These are phyloP conservation scores for Mola mola DNA, from an alignment of 2,113 vertebrate genomes.

Conservation along the genomic window DNA sequence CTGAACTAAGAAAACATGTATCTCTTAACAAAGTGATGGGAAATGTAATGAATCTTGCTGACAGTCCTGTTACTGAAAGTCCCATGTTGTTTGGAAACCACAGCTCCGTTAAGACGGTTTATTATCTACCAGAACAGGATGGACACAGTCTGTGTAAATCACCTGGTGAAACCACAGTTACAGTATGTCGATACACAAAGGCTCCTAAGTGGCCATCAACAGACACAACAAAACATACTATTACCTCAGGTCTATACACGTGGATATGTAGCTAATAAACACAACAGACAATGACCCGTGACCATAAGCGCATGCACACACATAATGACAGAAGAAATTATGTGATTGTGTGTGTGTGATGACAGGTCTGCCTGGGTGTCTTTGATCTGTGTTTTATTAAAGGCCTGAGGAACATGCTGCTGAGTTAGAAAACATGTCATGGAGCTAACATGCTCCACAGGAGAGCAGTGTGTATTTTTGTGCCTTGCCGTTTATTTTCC, in stretches of 20 bases:
- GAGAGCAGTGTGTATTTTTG: constrained; percentile 41
- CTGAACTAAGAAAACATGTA: constrained; percentile 4
- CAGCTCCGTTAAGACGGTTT: constrained; percentile 9
- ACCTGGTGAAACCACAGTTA: constrained; percentile 12
- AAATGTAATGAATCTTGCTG: constrained; percentile 26
- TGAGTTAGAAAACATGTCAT: constrained; percentile 74
- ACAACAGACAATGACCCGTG: constrained; percentile 35
- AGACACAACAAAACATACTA: constrained; percentile 29
- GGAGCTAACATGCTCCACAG: constrained; percentile 62
- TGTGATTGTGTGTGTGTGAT: constrained; percentile 55
- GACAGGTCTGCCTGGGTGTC: constrained; percentile 56
- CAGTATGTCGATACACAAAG: constrained; percentile 25
- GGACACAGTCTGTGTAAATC: constrained; percentile 19
- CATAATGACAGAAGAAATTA: constrained; percentile 35
- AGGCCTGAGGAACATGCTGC: constrained; percentile 73
- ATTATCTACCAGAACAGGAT: constrained; percentile 14
- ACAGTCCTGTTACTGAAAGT: background rate
- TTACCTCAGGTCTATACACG: constrained; percentile 4
- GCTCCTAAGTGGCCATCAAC: constrained; percentile 13
- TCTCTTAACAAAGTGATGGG: constrained; percentile 17
- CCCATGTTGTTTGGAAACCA: background rate
- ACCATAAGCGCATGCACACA: constrained; percentile 3
- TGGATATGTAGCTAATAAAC: constrained; percentile 25
- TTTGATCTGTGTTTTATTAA: constrained; percentile 80
- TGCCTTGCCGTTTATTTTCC: constrained; percentile 2